Evolutionary conservation across 1,140 invertebrate species (phyloP).

Genomic region (Pseudomyrmex concolor): DNA sequence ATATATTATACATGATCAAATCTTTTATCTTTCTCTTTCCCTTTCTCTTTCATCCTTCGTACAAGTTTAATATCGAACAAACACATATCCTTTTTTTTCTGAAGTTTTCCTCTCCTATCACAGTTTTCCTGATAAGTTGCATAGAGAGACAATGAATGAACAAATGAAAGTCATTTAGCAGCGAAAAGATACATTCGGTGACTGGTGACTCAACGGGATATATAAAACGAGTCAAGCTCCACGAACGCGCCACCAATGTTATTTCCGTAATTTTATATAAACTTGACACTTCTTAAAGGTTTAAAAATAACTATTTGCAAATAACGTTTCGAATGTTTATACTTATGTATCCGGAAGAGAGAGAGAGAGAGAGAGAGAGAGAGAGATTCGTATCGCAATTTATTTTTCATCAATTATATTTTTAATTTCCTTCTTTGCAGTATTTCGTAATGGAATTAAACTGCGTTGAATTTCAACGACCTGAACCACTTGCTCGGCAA

Average conservation of each 20-base stretch:
- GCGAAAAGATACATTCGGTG: background rate
- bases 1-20: background rate
- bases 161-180: background rate
- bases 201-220: background rate
- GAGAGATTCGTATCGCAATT: background rate
- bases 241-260: constrained; percentile 43
- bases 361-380: too few relatives aligned
- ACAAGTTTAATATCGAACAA: background rate
- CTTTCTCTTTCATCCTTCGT: background rate
- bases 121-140: background rate
- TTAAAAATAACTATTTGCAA: constrained; percentile 9
- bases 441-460: too few relatives aligned
- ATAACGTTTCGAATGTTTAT: background rate
- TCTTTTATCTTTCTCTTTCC: background rate
- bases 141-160: background rate
- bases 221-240: constrained; percentile 37
- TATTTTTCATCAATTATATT: background rate
- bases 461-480: too few relatives aligned
- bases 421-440: too few relatives aligned
- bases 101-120: background rate
- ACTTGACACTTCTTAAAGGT: background rate
- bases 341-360: too few relatives aligned
- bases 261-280: constrained; percentile 31
- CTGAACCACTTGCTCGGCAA: too few relatives aligned
- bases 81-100: background rate